Evolutionary conservation across 2,888 invertebrate genomes (phyloP), one percentile per base, ranked within the genome.

Genomic region (Hydrotaea diabolus): DNA sequence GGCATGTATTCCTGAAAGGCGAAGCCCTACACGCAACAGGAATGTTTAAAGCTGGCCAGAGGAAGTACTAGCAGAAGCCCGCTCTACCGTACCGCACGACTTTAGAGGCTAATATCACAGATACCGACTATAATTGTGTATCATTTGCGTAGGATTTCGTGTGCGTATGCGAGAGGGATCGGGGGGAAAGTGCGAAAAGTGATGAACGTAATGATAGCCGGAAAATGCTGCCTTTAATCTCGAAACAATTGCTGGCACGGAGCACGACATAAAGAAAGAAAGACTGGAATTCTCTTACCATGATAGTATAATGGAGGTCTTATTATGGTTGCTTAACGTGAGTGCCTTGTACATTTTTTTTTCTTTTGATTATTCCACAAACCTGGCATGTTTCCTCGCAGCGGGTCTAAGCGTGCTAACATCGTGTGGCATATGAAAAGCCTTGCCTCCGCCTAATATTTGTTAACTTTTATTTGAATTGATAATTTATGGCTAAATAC

Each of bases 401-500:
- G 43, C 9, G 5, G 13, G 13, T 43, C n/a, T n/a, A 31, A 31
- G 31, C n/a, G 49, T 11, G 5, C 8, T 36, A 36, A 36, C 3
- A 36, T 39, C 39, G 39, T 39, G 39, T 39, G 39, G 49, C n/a
- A 2, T 49, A 49, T n/a, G n/a, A n/a, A 49, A 2, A 49, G 1
- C 2, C 49, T 5, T 46, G 19, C 21, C 15, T 46, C 31, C n/a
- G 26, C 9, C 9, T 31, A 62, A 62, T 36, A n/a, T n/a, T 64
- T 66, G 49, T n/a, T 26, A 59, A 46, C 46, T 71, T 55, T 55
- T 64, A 55, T n/a, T 72, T 43, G 64, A 69, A 77, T 71, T 77
- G 43, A 80, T 77, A 71, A 77, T 80, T 83, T 80, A 77, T 77
- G 77, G 69, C 23, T 21, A 69, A 15, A 69, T 69, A 23, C 59